Conservation (phyloP, 1,140 invertebrate genomes). For the Akabosia matsudoensis region DNA sequence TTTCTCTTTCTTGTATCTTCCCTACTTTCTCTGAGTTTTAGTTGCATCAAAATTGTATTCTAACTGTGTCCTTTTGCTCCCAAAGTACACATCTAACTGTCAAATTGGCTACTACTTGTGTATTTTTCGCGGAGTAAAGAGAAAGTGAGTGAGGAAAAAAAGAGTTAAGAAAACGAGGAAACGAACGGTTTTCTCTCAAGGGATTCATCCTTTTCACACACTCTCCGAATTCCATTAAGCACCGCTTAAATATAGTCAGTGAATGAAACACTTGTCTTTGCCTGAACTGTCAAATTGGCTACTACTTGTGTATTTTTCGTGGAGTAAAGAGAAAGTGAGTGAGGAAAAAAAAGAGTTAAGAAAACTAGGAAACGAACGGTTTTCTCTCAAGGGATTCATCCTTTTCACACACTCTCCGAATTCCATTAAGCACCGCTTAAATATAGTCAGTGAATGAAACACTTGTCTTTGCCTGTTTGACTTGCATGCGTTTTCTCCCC, state of each 20-base stretch:
- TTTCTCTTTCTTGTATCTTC: background rate
- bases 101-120: background rate
- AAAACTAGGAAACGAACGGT: background rate
- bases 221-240: conserved; percentile 12
- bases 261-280: conserved; percentile 20
- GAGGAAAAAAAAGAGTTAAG: background rate
- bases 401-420: conserved; percentile 14
- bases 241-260: background rate
- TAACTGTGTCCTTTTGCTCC: background rate
- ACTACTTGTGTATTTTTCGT: background rate
- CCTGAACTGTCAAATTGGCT: conserved; percentile 1
- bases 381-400: conserved; percentile 19
- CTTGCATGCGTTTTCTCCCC: background rate
- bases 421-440: conserved; percentile 13
- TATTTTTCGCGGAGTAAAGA: background rate
- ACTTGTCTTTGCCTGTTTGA: conserved; percentile 1
- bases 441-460: conserved; percentile 14
- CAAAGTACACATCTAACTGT: background rate
- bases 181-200: conserved; percentile 7
- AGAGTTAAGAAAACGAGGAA: conserved; percentile 4
- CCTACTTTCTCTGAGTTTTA: background rate
- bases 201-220: conserved; percentile 22
- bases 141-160: background rate
- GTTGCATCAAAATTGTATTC: background rate
- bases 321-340: background rate